Evolutionary conservation across 2,113 vertebrate species (phyloP).

Genomic region (Mustela nigripes): DNA sequence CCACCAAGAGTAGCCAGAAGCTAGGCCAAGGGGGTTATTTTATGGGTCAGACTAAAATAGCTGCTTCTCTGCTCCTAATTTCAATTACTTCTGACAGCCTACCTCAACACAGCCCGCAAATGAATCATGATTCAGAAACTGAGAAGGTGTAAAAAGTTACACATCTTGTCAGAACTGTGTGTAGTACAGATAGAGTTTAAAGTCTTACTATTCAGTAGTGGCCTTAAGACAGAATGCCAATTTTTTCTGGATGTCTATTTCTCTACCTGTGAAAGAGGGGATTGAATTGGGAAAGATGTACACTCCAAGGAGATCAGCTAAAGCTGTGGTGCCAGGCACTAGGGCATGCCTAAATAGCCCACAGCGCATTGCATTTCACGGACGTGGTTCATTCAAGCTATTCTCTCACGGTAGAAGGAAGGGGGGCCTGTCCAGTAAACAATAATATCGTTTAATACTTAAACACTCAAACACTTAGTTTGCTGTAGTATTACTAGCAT

Average conservation of each 20-base stretch:
- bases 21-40: background rate
- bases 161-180: constrained; percentile 19
- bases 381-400: background rate
- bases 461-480: background rate
- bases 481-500: background rate
- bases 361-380: too few relatives aligned
- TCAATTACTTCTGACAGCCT: background rate
- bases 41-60: constrained; percentile 21
- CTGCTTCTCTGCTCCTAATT: constrained; percentile 56
- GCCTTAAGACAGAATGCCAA: background rate
- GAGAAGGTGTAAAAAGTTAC: background rate
- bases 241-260: constrained; percentile 35
- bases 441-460: background rate
- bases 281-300: background rate
- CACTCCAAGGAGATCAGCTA: background rate
- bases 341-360: background rate
- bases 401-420: background rate
- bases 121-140: constrained; percentile 28
- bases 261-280: background rate
- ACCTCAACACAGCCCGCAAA: background rate
- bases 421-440: background rate
- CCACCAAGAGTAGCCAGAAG: background rate
- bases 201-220: background rate
- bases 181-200: constrained; percentile 9
- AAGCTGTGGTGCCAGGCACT: background rate